Evolutionary conservation across 2,888 invertebrate species (phyloP).

Genomic region (Himalopsyche tibetana): DNA sequence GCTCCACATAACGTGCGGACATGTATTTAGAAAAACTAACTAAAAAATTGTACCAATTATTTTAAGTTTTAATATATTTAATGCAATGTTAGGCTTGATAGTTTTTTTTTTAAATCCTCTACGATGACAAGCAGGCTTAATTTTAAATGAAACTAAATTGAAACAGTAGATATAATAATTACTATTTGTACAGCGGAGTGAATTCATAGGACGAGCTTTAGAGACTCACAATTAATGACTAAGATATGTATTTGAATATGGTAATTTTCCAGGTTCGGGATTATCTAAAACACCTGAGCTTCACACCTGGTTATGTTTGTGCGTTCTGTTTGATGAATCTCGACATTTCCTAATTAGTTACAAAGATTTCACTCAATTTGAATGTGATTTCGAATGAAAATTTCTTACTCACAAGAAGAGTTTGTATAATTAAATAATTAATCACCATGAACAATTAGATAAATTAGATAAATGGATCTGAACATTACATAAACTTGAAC

Average conservation of each 20-base stretch:
- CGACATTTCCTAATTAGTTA: constrained; percentile 15
- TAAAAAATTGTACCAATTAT: too few relatives aligned
- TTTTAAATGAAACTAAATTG: constrained; percentile 19
- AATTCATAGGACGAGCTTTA: not conserved
- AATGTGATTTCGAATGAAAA: not conserved
- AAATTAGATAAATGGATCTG: too few relatives aligned
- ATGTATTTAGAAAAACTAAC: too few relatives aligned
- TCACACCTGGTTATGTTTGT: constrained; percentile 28
- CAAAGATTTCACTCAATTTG: not conserved
- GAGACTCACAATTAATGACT: constrained; percentile 29
- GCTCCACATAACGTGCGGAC: too few relatives aligned
- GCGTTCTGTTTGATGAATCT: not conserved
- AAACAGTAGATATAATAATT: not conserved
- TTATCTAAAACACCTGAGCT: constrained; percentile 32
- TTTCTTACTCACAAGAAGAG: too few relatives aligned
- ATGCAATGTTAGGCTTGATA: too few relatives aligned
- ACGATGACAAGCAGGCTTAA: not conserved
- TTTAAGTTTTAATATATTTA: too few relatives aligned
- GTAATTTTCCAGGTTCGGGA: constrained; percentile 6
- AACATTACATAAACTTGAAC: too few relatives aligned
- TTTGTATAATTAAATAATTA: too few relatives aligned
- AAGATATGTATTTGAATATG: constrained; percentile 32
- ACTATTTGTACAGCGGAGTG: not conserved
- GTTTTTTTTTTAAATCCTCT: not conserved
- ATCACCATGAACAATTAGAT: too few relatives aligned